These are phyloP conservation scores for Lepidochrysops patricia DNA, from an alignment of 2,888 invertebrate species.

Conservation along the genomic window DNA sequence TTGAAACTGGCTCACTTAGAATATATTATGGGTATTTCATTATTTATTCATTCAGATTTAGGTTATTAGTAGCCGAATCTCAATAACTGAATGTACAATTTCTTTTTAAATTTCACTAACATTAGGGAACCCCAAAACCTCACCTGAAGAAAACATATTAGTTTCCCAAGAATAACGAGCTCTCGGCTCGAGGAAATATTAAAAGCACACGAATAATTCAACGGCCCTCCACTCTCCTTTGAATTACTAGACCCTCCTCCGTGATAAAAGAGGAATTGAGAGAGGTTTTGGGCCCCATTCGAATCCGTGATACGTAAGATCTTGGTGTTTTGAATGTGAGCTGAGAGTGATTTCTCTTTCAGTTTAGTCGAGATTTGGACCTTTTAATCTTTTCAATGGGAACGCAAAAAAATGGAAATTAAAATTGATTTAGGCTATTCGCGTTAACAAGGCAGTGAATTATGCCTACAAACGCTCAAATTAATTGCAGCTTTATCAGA, in stretches of 20 bases:
- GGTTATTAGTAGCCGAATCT: too few species aligned
- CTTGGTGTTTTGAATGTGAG: background rate
- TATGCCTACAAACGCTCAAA: too few species aligned
- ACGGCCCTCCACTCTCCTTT: constrained; percentile 3
- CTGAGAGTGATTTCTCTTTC: background rate
- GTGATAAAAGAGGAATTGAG: background rate
- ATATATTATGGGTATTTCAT: too few species aligned
- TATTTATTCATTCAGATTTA: too few species aligned
- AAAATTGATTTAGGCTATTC: background rate
- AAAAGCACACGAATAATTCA: constrained; percentile 1
- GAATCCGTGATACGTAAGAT: background rate
- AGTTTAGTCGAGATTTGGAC: background rate
- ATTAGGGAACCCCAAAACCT: background rate
- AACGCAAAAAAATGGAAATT: background rate
- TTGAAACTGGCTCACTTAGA: too few species aligned
- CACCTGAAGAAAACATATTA: background rate
- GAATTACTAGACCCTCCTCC: background rate
- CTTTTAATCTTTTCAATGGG: background rate
- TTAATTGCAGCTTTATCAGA: too few species aligned
- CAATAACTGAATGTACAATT: too few species aligned
- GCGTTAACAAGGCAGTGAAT: too few species aligned
- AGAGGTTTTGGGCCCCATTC: background rate
- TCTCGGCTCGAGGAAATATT: background rate
- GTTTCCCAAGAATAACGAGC: constrained; percentile 2
- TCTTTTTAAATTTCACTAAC: too few species aligned